A percentile compares a stretch with the other conserved stretches of the same genome.
These are phyloP conservation scores for Pelochelys cantorii DNA, from an alignment of 2,797 vertebrate species.

Conservation along the genomic window DNA sequence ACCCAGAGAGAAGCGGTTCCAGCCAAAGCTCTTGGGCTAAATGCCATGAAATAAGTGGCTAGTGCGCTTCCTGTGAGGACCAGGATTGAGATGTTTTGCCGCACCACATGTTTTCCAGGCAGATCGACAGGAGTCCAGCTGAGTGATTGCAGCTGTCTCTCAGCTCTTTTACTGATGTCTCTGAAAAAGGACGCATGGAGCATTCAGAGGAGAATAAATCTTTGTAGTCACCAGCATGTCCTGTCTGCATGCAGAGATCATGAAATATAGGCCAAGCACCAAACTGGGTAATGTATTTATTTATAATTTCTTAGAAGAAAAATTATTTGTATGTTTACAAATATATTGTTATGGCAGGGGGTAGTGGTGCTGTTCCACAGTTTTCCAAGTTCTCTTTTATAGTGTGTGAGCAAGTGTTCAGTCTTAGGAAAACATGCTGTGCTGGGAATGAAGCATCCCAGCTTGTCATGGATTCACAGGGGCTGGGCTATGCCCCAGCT, in stretches of 20 bases:
- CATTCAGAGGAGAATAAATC: background rate
- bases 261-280: rapidly evolving
- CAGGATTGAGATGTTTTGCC: background rate
- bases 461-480: too few relatives aligned
- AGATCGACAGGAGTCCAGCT: background rate
- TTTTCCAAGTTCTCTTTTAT: too few relatives aligned
- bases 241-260: rapidly evolving
- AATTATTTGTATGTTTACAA: too few relatives aligned
- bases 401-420: too few relatives aligned
- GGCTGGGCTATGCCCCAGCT: too few relatives aligned
- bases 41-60: background rate
- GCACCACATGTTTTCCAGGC: background rate
- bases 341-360: too few relatives aligned
- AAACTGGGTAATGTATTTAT: rapidly evolving
- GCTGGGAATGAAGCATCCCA: too few relatives aligned
- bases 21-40: background rate
- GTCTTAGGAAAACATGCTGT: background rate
- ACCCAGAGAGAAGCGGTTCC: background rate
- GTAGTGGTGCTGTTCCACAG: too few relatives aligned
- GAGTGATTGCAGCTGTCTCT: background rate
- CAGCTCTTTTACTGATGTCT: background rate
- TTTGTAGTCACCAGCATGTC: rapidly evolving
- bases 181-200: rapidly evolving
- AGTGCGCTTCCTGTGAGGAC: background rate
- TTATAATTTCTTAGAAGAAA: background rate